A percentile compares a stretch with the other conserved stretches of the same genome.
Evolutionary conservation across 2,888 invertebrate genomes (phyloP).

Genomic region (Drosophila nr. fundita): DNA sequence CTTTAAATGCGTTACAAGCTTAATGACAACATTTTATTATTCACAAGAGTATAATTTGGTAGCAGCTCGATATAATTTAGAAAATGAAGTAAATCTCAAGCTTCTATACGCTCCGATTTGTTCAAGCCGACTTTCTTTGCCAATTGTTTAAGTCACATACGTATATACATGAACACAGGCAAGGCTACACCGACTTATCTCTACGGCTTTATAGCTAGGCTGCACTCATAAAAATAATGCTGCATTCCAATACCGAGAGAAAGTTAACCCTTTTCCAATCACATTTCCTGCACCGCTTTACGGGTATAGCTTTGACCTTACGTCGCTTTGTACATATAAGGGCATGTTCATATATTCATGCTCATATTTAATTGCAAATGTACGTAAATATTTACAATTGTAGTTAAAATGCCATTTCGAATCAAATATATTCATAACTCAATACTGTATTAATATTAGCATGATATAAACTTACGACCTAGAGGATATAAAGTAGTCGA

Average conservation of each 20-base stretch:
- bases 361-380: not conserved
- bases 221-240: slow-evolving; percentile 5
- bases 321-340: too few species aligned
- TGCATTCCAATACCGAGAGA: not conserved
- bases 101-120: not conserved
- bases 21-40: too few species aligned
- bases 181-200: not conserved
- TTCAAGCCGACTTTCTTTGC: not conserved
- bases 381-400: not conserved
- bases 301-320: not conserved
- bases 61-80: not conserved
- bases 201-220: not conserved
- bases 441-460: not conserved
- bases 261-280: not conserved
- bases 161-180: not conserved
- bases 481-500: slow-evolving; percentile 1
- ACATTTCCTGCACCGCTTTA: too few species aligned
- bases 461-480: not conserved
- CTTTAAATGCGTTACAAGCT: not conserved
- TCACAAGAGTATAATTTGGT: not conserved
- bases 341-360: not conserved
- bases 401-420: too few species aligned
- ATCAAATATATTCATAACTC: not conserved
- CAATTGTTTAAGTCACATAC: not conserved
- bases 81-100: not conserved